Evolutionary conservation across 1,140 invertebrate species (phyloP).

Genomic region (Pogonomyrmex californicus): DNA sequence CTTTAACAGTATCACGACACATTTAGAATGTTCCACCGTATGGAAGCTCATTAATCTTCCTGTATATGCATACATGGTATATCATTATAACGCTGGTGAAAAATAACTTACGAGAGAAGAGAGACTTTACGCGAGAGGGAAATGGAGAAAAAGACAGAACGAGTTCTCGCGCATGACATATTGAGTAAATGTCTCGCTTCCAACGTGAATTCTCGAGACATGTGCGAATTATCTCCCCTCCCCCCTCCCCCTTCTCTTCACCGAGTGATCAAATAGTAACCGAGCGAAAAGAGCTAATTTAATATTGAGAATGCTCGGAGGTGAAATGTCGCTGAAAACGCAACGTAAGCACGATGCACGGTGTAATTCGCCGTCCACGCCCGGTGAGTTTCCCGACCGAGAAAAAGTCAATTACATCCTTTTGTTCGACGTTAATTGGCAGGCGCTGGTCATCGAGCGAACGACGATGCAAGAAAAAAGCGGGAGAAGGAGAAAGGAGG

Average conservation of each 20-base stretch:
- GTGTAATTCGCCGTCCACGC: neutral
- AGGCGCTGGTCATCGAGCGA: neutral
- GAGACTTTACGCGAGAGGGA: neutral
- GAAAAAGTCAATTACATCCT: slow-evolving; percentile 55
- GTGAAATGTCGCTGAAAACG: slow-evolving; percentile 14
- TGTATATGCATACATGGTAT: slow-evolving; percentile 3
- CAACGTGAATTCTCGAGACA: slow-evolving; percentile 28
- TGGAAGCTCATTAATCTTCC: slow-evolving; percentile 43
- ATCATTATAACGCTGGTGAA: neutral
- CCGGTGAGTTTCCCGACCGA: neutral
- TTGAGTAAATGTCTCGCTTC: slow-evolving; percentile 8
- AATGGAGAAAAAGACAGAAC: neutral
- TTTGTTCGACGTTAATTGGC: slow-evolving; percentile 65
- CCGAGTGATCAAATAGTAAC: slow-evolving; percentile 7
- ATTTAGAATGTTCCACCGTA: slow-evolving; percentile 36
- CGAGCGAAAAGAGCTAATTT: neutral
- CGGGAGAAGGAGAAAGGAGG: neutral
- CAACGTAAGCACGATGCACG: slow-evolving; percentile 18
- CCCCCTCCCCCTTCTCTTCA: too few species aligned
- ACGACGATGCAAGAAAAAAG: neutral
- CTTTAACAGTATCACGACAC: slow-evolving; percentile 15
- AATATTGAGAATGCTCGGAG: neutral
- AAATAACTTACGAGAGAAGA: slow-evolving; percentile 5
- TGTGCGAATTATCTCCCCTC: slow-evolving; percentile 5
- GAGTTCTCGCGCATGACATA: neutral